A percentile compares a stretch with the other conserved stretches of the same genome.
phyloP scores from a whole-genome alignment of 2,888 invertebrate genomes.

The Alloscopus bannaensis region DNA sequence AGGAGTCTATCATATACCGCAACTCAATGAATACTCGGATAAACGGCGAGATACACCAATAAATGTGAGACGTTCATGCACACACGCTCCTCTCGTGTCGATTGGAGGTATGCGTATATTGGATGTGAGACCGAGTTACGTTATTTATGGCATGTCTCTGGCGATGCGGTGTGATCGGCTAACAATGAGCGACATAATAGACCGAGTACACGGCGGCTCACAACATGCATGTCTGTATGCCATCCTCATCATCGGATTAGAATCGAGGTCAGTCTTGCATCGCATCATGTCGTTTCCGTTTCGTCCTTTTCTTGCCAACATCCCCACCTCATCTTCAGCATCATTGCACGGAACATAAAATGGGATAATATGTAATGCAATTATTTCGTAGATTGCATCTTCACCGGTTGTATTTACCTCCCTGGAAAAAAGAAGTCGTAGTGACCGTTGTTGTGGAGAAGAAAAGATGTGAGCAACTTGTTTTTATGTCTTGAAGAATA shows the following conservation, averaged over 20 bases:
- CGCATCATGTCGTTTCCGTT: constrained; percentile 24
- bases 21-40: too few relatives aligned
- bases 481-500: too few relatives aligned
- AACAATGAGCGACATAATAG: not conserved
- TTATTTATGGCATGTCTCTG: constrained; percentile 21
- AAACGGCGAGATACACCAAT: too few relatives aligned
- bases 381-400: constrained; percentile 5
- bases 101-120: too few relatives aligned
- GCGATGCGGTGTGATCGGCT: constrained; percentile 7
- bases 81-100: too few relatives aligned
- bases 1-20: too few relatives aligned
- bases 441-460: too few relatives aligned
- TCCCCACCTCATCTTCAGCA: not conserved
- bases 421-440: too few relatives aligned
- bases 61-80: too few relatives aligned
- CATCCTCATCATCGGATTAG: constrained; percentile 10
- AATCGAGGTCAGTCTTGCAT: constrained; percentile 25
- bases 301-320: not conserved
- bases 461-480: too few relatives aligned
- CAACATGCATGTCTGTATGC: not conserved
- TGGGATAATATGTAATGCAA: not conserved
- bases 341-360: not conserved
- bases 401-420: too few relatives aligned
- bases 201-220: constrained; percentile 6
- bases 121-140: too few relatives aligned